These are phyloP conservation scores for Melanchra persicariae DNA, from an alignment of 2,888 invertebrate species.

Conservation along the genomic window DNA sequence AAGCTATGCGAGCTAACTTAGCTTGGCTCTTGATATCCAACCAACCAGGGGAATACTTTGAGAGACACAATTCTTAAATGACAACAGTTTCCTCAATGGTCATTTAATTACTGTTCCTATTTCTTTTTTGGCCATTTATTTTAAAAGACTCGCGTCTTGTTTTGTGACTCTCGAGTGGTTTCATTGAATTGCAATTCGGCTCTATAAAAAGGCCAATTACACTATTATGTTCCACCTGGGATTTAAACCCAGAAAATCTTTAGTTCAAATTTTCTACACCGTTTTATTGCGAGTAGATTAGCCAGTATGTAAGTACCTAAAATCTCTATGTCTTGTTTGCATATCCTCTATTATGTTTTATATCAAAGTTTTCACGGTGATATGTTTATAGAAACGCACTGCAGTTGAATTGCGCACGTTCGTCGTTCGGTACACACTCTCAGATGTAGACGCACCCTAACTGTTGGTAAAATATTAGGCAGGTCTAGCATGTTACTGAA, in stretches of 20 bases:
- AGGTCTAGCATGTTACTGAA: neutral
- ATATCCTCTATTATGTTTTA: no score
- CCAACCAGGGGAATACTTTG: no score
- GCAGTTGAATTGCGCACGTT: no score
- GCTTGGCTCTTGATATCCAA: no score
- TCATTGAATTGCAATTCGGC: slow-evolving; percentile 31
- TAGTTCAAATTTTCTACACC: neutral
- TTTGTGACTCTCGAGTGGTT: slow-evolving; percentile 43
- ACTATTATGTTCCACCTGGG: slow-evolving; percentile 31
- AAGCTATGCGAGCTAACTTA: no score
- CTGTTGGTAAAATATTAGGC: neutral
- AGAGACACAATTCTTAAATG: neutral
- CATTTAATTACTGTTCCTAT: neutral
- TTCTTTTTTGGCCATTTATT: slow-evolving; percentile 9
- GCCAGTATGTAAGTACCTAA: neutral
- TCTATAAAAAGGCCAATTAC: slow-evolving; percentile 43
- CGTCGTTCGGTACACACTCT: neutral
- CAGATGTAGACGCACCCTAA: neutral
- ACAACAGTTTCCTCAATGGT: neutral
- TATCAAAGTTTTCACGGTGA: no score
- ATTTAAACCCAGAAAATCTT: neutral
- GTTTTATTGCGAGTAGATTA: neutral
- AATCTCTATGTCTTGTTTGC: no score
- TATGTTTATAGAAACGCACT: no score
- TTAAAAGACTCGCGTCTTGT: slow-evolving; percentile 4